A percentile compares a stretch with the other conserved stretches of the same genome.
phyloP scores from a whole-genome alignment of 2,113 vertebrate species.

The Crypturellus undulatus region DNA sequence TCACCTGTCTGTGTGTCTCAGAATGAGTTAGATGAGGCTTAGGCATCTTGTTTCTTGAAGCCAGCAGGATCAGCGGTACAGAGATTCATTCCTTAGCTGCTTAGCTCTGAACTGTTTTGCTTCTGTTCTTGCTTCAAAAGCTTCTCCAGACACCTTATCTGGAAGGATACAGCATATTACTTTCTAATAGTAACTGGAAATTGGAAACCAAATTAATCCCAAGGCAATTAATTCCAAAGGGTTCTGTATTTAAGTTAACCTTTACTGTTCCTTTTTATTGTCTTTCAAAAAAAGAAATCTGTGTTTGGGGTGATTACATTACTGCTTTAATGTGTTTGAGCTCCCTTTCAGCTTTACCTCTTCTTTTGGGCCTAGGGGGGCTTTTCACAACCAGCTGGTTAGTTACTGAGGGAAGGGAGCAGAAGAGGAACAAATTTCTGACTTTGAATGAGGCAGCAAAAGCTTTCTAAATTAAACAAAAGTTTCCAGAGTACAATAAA shows the following conservation, averaged over 20 bases:
- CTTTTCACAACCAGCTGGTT: background rate
- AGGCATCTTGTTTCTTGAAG: accelerated
- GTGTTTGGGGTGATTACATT: background rate
- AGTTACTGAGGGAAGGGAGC: background rate
- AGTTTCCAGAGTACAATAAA: background rate
- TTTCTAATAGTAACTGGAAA: background rate
- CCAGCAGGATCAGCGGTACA: accelerated
- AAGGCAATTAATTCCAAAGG: background rate
- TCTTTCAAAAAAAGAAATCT: background rate
- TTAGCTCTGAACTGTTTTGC: accelerated
- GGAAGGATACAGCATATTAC: background rate
- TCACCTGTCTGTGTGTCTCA: background rate
- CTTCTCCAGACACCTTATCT: background rate
- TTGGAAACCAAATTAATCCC: background rate
- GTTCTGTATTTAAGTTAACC: background rate
- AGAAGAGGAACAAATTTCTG: background rate
- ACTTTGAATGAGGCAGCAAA: background rate
- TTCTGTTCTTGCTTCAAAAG: background rate
- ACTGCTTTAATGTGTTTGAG: background rate
- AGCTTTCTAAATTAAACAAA: background rate
- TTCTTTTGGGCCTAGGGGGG: background rate
- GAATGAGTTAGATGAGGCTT: background rate
- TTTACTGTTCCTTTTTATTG: background rate
- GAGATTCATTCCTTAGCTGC: too few relatives aligned
- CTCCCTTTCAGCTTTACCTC: background rate